Conservation (phyloP, 2,888 invertebrate species). For the Aporophyla nigra region DNA sequence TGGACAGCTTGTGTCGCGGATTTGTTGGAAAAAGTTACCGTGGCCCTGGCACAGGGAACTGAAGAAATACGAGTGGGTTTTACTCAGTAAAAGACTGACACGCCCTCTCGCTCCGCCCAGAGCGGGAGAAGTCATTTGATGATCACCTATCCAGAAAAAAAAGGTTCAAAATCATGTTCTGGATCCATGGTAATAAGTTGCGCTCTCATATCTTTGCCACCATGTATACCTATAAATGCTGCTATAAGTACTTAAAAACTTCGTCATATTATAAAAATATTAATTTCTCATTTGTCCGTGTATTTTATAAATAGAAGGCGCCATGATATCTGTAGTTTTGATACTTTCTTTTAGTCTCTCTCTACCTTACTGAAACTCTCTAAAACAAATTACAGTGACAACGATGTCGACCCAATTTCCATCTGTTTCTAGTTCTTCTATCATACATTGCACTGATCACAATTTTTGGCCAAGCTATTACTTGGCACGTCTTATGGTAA, state of each 20-base stretch:
- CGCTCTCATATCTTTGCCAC: too few species aligned
- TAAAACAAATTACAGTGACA: background rate
- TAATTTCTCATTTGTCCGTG: background rate
- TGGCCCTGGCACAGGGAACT: too few species aligned
- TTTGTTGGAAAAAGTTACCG: too few species aligned
- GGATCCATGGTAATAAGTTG: too few species aligned
- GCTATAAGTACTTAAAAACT: constrained; percentile 33
- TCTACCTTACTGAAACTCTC: background rate
- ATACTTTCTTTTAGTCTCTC: background rate
- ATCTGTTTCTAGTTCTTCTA: background rate
- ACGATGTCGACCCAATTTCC: background rate
- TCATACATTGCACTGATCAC: background rate
- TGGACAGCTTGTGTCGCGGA: too few species aligned
- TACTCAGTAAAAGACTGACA: too few species aligned
- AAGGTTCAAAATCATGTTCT: background rate
- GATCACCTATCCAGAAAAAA: too few species aligned
- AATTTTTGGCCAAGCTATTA: background rate
- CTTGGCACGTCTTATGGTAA: constrained; percentile 1
- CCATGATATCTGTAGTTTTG: background rate
- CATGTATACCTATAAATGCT: constrained; percentile 22
- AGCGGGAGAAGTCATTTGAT: too few species aligned
- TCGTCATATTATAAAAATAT: background rate
- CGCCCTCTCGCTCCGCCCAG: too few species aligned
- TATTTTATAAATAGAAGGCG: background rate
- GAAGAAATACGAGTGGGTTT: too few species aligned